Conservation (phyloP, 2,797 vertebrate species). For the Propithecus perrieri region DNA sequence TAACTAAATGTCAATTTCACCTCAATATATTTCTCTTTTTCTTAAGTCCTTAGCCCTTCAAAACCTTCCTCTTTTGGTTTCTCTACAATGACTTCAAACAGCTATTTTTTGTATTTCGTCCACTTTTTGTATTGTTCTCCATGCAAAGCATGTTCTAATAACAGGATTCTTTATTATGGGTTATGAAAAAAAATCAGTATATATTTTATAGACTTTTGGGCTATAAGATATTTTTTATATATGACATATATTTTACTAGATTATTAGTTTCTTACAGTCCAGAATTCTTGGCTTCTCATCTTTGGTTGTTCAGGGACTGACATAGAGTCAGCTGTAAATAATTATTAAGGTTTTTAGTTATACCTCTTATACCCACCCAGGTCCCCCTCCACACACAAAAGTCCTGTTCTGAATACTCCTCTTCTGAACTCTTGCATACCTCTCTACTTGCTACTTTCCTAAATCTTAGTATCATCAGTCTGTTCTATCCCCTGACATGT, state of each 20-base stretch:
- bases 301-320: not conserved
- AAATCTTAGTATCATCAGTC: not conserved
- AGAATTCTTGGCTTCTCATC: not conserved
- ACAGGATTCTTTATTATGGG: not conserved
- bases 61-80: not conserved
- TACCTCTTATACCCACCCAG: not conserved
- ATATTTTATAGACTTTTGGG: not conserved
- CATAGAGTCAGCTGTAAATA: not conserved
- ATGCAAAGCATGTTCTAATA: not conserved
- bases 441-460: not conserved
- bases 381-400: not conserved
- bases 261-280: not conserved
- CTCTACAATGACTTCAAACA: not conserved
- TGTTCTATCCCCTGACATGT: not conserved
- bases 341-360: slow-evolving; percentile 7
- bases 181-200: not conserved
- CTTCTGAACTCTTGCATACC: not conserved
- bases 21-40: not conserved
- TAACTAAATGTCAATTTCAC: not conserved
- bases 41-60: not conserved
- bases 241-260: not conserved
- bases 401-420: not conserved
- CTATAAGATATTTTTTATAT: not conserved
- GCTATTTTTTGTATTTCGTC: not conserved
- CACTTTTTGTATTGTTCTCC: not conserved